Conservation (phyloP, 2,113 vertebrate genomes). For the Heterotis niloticus region DNA sequence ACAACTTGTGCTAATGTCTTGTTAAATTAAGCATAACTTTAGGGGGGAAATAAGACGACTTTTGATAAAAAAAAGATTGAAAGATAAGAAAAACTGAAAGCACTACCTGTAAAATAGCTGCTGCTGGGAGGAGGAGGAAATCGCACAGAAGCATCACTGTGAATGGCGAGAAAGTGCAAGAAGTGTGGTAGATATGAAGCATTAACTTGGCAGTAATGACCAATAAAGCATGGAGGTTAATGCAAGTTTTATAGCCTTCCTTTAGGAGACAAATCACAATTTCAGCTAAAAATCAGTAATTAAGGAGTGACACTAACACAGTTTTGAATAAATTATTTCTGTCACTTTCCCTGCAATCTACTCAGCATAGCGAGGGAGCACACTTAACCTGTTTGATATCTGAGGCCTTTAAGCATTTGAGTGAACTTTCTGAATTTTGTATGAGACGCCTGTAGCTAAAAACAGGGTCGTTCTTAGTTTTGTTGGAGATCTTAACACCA, state of each 20-base stretch:
- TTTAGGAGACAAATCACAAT: neutral
- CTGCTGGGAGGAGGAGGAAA: no score
- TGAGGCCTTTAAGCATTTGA: slow-evolving; percentile 15
- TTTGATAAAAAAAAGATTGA: no score
- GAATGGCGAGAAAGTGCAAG: neutral
- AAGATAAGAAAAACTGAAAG: no score
- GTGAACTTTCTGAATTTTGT: slow-evolving; percentile 12
- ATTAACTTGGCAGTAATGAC: neutral
- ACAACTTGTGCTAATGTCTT: no score
- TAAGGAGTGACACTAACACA: neutral
- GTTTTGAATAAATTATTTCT: slow-evolving; percentile 21
- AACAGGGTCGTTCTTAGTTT: slow-evolving; percentile 18
- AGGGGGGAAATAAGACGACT: no score
- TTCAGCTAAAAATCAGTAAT: slow-evolving; percentile 4
- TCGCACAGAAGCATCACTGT: neutral
- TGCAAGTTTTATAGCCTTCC: neutral
- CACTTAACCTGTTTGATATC: slow-evolving; percentile 27
- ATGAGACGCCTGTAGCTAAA: slow-evolving; percentile 21
- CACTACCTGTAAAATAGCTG: no score
- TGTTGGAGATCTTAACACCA: slow-evolving; percentile 16
- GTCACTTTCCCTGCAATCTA: slow-evolving; percentile 14
- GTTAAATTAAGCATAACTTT: no score
- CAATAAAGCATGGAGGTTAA: neutral
- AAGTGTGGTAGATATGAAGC: no score
- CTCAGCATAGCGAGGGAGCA: slow-evolving; percentile 13